phyloP scores from a whole-genome alignment of 2,797 vertebrate genomes.

The Picus viridis region DNA sequence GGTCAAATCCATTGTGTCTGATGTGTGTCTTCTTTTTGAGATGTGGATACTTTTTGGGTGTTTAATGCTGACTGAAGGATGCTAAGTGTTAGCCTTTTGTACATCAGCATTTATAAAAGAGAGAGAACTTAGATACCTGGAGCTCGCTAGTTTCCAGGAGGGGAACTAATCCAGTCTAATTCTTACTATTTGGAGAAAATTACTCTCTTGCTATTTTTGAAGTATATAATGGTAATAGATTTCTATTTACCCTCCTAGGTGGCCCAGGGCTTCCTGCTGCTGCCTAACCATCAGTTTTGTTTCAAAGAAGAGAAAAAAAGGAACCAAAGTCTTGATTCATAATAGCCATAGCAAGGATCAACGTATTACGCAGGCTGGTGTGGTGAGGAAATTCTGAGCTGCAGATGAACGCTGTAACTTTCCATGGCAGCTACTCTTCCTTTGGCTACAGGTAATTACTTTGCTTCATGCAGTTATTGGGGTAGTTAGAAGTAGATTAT shows the following conservation, averaged over 20 bases:
- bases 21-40: not conserved
- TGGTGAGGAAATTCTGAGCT: not conserved
- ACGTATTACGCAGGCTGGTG: not conserved
- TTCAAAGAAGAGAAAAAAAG: not conserved
- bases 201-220: slow-evolving; percentile 24
- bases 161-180: slow-evolving; percentile 31
- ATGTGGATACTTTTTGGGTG: not conserved
- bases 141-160: not conserved
- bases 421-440: not conserved
- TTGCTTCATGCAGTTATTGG: not conserved
- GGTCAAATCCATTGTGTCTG: not conserved
- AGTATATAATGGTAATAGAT: slow-evolving; percentile 32
- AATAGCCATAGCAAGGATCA: not conserved
- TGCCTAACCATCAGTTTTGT: not conserved
- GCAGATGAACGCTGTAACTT: not conserved
- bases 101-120: not conserved
- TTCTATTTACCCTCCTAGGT: not conserved
- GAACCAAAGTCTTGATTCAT: not conserved
- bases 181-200: slow-evolving; percentile 41
- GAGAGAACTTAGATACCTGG: not conserved
- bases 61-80: not conserved
- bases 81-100: not conserved
- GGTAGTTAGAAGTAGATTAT: not conserved
- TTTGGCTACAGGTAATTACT: slow-evolving; percentile 15
- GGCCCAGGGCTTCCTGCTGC: not conserved